Evolutionary conservation across 2,797 vertebrate species (phyloP).

Genomic region (Etheostoma perlongum): DNA sequence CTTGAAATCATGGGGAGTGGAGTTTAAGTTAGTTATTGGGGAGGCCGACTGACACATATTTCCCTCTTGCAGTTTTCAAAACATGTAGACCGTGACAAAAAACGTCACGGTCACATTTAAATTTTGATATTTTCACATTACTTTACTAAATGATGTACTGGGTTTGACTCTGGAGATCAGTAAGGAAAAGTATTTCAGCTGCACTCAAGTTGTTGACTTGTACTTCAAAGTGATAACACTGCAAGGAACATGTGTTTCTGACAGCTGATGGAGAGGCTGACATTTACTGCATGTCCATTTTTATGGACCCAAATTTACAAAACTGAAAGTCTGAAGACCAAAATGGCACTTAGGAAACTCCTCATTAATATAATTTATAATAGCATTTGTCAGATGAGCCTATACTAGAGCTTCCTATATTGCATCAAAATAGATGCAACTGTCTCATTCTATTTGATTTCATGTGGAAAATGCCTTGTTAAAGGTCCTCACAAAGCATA

Average conservation of each 20-base stretch:
- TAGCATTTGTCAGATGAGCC: slow-evolving; percentile 3
- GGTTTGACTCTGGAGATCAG: slow-evolving; percentile 10
- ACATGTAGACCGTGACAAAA: not conserved
- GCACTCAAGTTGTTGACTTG: slow-evolving; percentile 4
- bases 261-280: not conserved
- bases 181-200: not conserved
- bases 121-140: not conserved
- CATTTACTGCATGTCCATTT: not conserved
- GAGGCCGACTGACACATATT: not conserved
- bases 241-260: not conserved
- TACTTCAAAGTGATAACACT: slow-evolving; percentile 4
- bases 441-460: not conserved
- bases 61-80: not conserved
- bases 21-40: not conserved
- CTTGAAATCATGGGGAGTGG: not conserved
- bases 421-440: slow-evolving; percentile 4
- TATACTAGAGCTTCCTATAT: not conserved
- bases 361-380: not conserved
- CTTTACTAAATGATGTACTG: not conserved
- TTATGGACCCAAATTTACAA: not conserved
- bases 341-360: not conserved
- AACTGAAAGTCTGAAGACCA: not conserved
- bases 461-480: slow-evolving; percentile 4
- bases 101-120: not conserved
- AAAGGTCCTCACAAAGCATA: slow-evolving; percentile 1